Evolutionary conservation across 2,888 invertebrate genomes (phyloP).

Genomic region (Drosophila atroscutellata): DNA sequence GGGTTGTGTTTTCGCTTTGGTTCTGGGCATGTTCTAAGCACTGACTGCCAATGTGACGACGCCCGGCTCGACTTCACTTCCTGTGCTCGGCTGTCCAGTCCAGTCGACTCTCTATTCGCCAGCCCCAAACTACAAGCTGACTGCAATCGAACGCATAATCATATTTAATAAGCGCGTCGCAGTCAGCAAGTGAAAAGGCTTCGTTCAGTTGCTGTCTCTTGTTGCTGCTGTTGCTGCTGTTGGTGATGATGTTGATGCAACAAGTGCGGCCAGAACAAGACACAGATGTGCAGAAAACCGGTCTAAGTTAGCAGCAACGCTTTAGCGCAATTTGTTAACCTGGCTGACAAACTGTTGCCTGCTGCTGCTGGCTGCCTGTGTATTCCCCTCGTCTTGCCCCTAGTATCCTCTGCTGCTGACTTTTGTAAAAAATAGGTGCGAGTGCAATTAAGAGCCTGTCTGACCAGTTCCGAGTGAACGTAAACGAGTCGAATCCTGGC

Average conservation of each 20-base stretch:
- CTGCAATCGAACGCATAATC: conserved; percentile 77
- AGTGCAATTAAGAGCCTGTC: conserved; percentile 78
- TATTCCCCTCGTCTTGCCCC: conserved; percentile 1
- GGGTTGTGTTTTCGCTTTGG: conserved; percentile 20
- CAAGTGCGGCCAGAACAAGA: conserved; percentile 76
- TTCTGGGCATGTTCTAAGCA: conserved; percentile 45
- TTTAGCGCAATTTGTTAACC: conserved; percentile 81
- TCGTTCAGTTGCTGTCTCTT: conserved; percentile 36
- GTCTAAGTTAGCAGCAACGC: conserved; percentile 64
- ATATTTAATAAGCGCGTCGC: conserved; percentile 76
- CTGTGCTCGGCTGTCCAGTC: conserved; percentile 61
- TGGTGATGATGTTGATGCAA: conserved; percentile 67
- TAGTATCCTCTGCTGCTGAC: conserved; percentile 14
- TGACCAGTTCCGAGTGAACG: conserved; percentile 56
- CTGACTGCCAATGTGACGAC: conserved; percentile 72
- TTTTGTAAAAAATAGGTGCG: conserved; percentile 69
- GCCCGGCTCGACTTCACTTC: conserved; percentile 72
- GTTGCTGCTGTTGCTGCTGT: conserved; percentile 20
- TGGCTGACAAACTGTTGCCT: conserved; percentile 81
- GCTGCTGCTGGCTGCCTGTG: conserved; percentile 39
- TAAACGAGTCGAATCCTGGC: conserved; percentile 64
- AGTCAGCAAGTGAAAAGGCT: conserved; percentile 55
- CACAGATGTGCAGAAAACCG: conserved; percentile 79
- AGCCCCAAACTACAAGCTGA: conserved; percentile 43
- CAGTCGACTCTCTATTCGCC: neutral